Percentiles rank a stretch among this genome's conserved stretches.
Evolutionary conservation across 2,888 invertebrate genomes (phyloP).

Genomic region (Liopterus haemorrhoidalis): DNA sequence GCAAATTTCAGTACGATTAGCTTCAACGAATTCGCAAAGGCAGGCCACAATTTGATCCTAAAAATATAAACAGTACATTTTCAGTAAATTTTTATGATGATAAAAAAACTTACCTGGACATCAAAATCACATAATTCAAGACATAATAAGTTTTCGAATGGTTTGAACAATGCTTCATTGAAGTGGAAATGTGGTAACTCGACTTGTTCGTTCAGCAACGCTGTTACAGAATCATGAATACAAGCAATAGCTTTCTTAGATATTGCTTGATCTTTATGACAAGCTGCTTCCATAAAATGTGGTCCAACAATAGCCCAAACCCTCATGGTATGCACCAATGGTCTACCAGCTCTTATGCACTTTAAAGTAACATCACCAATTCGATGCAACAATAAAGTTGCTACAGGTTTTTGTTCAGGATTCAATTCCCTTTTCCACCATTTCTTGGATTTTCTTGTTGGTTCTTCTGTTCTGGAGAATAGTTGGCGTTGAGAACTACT

Average conservation of each 20-base stretch:
- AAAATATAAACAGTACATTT: conserved; percentile 32
- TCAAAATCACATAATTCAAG: conserved; percentile 90
- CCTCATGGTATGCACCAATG: conserved; percentile 84
- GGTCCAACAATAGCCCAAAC: conserved; percentile 90
- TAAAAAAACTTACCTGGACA: conserved; percentile 41
- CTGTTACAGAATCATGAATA: conserved; percentile 86
- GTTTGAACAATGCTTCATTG: conserved; percentile 89
- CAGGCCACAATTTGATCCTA: conserved; percentile 89
- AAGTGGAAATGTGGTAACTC: conserved; percentile 93
- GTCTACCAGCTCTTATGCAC: conserved; percentile 79
- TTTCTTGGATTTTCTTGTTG: conserved; percentile 45
- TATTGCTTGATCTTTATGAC: conserved; percentile 81
- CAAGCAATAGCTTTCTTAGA: conserved; percentile 88
- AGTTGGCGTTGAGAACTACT: conserved; percentile 71
- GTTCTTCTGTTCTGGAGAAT: conserved; percentile 45
- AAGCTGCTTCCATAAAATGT: conserved; percentile 92
- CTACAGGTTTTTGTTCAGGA: conserved; percentile 46
- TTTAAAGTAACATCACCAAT: conserved; percentile 84
- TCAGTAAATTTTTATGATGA: neutral
- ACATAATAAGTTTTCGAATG: conserved; percentile 90
- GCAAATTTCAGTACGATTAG: conserved; percentile 84
- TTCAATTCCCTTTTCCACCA: conserved; percentile 45
- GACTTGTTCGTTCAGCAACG: conserved; percentile 76
- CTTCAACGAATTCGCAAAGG: conserved; percentile 93
- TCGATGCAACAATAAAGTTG: conserved; percentile 66